Base-by-base conservation (phyloP, 2,113 vertebrate species). In the Aramus guarauna region DNA sequence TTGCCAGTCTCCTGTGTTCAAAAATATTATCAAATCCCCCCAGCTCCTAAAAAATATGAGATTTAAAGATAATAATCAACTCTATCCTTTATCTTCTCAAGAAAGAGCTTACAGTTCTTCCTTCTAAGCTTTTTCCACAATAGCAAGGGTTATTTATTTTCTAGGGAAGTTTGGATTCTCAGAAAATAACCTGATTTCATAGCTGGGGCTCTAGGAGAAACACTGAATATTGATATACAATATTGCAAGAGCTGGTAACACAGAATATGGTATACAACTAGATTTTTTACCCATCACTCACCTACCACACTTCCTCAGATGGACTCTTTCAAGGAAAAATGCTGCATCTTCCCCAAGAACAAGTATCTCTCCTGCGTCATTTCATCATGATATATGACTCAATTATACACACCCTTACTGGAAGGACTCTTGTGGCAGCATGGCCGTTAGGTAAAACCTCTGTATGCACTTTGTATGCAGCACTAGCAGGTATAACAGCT, bases 31-130 rank as follows among this genome's bases (percentile, higher is more conserved):
- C 29, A 80, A 48, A 16, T 63, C 4, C 52, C 26, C 17, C 2
- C 3, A 39, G 30, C 6, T 52, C 18, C 63, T 79, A 47, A 84
- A 85, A 84, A 30, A 64, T 0, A 67, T 17, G 43, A 55, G 37
- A 94, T 75, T 92, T 89, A 78, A 74, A 84, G 85, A 90, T 63
- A 93, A 90, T 47, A 60, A 66, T 68, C n/a, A 81, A 76, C 26
- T 76, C 47, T 83, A 23, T 62, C 18, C 36, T 79, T 76, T 84
- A 43, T 41, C 62, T 76, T 94, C 78, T 76, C 36, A 82, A 68
- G 15, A 77, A 89, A 87, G 41, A 56, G 26, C 30, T 87, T 75
- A 84, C 15, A 75, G 27, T 73, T 71, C 52, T 63, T 66, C 52
- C 11, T 78, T 64, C 9, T 43, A 60, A 75, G 52, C 19, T 77